Base-by-base conservation (phyloP, 2,797 vertebrate species). In the Spinus pinus region DNA sequence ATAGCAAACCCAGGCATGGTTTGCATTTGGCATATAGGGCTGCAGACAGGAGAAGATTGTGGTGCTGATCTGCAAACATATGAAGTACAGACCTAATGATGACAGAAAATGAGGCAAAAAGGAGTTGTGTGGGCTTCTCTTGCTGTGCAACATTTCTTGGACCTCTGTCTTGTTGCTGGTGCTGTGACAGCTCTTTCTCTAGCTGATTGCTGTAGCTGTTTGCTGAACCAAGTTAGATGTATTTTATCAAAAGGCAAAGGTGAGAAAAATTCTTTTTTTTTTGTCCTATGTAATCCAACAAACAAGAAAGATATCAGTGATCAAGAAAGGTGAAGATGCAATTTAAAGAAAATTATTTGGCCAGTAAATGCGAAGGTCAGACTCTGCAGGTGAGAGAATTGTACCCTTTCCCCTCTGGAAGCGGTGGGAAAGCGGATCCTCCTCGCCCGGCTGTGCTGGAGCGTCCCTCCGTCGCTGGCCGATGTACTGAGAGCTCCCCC, bases 401-500 rank as follows among this genome's bases (percentile, higher is more conserved):
- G n/a, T 41, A 4, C 3, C 21, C 25, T 89, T 83, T 65, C 24
- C 37, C 33, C 8, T 14, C 35, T 41, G 69, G 77, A 90, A 73
- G 56, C 53, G 21, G 14, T 28, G 18, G 9, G 25, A 39, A n/a
- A 50, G 28, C n/a, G 18, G 39, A 30, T 35, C 15, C 33, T 61
- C 3, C 30, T 72, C 6, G 18, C 28, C n/a, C 6, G 20, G 37
- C 64, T n/a, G 50, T 1, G 2, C 67, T 9, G 20, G 28, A 50
- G 37, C 10, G 0, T 37, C 24, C 20, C 20, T 46, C 47, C 2
- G 0, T 13, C 7, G 0, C 64, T 6, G 74, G 94, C 57, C 1
- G 11, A 23, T 64, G 91, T 90, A 66, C 92, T 72, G 92, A 92
- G 95, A 94, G 95, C 95, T 95, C 96, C 96, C 95, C 87, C 95